phyloP scores from a whole-genome alignment of 2,888 invertebrate species.

The Harmothoe impar region DNA sequence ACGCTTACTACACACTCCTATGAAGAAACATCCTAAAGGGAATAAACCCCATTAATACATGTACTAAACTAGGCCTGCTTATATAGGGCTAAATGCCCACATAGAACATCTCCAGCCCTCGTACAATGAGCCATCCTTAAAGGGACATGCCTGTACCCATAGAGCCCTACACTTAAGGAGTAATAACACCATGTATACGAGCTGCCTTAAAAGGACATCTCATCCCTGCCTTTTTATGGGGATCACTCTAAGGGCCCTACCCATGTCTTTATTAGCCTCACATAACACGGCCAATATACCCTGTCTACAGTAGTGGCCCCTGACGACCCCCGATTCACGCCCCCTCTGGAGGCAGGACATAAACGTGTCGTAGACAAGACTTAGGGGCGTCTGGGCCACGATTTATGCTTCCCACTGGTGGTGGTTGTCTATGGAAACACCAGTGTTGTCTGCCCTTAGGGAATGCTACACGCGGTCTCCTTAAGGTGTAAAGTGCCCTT shows the following conservation, averaged over 20 bases:
- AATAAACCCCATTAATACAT: too few species aligned
- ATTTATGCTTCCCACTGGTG: too few species aligned
- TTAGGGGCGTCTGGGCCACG: background rate
- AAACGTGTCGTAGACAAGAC: conserved; percentile 23
- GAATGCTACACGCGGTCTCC: too few species aligned
- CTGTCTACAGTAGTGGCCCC: background rate
- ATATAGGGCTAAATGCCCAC: too few species aligned
- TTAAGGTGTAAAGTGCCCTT: too few species aligned
- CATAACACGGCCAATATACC: conserved; percentile 6
- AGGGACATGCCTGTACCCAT: background rate
- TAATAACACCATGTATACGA: conserved; percentile 18
- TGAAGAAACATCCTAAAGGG: too few species aligned
- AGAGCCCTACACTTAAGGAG: background rate
- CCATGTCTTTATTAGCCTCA: background rate
- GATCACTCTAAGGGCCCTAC: conserved; percentile 11
- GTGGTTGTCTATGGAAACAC: too few species aligned
- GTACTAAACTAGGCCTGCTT: too few species aligned
- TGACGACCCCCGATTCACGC: conserved; percentile 6
- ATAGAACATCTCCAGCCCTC: background rate
- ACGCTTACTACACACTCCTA: too few species aligned
- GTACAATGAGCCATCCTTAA: background rate
- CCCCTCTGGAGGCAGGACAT: background rate
- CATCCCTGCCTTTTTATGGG: background rate
- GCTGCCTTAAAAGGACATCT: background rate
- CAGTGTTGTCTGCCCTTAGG: too few species aligned